Base-by-base conservation (phyloP, 1,140 invertebrate species). In the Dolichoris vasculosae region DNA sequence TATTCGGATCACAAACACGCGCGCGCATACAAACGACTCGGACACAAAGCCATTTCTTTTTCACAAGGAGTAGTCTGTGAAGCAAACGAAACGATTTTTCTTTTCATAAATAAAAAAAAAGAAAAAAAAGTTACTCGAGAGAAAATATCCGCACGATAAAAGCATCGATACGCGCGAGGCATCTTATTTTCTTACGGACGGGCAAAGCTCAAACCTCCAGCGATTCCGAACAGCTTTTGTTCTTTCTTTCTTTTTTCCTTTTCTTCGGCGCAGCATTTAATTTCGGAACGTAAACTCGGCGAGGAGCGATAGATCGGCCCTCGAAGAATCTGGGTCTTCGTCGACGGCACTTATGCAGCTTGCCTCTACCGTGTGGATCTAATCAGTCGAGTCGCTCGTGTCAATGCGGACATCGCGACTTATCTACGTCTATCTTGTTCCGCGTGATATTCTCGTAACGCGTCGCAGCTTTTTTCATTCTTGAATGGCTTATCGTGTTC, bases 331-430 rank as follows among this genome's bases (percentile, higher is more conserved):
- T 82, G 48, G 81, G 81, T 82, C 81, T 82, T 75, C 80, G 51
- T 46, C 13, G 64, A 48, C 63, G 88, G 86, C 84, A 83, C 83
- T 85, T 84, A 75, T 86, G 85, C 88, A 82, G 81, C 81, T 81
- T 81, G 64, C 64, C 20, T 38, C n/a, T 59, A 2, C 8, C 69
- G 7, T 38, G 75, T 23, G 75, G 76, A 81, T 87, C 78, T 84
- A 86, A 84, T 67, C 87, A 82, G 40, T 30, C 71, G 48, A 84
- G 43, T 84, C 23, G 80, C 59, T 55, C 81, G 55, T 69, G 35
- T 17, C 6, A 26, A 55, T 40, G 15, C 23, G 71, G 67, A 23
- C 9, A 43, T 17, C 43, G 9, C 48, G 76, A 78, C 48, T 77
- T 79, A 64, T 79, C 79, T 69, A 13, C 43, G 77, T 48, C 76